phyloP scores from a whole-genome alignment of 2,113 vertebrate species.

The Gymnorhina tibicen region DNA sequence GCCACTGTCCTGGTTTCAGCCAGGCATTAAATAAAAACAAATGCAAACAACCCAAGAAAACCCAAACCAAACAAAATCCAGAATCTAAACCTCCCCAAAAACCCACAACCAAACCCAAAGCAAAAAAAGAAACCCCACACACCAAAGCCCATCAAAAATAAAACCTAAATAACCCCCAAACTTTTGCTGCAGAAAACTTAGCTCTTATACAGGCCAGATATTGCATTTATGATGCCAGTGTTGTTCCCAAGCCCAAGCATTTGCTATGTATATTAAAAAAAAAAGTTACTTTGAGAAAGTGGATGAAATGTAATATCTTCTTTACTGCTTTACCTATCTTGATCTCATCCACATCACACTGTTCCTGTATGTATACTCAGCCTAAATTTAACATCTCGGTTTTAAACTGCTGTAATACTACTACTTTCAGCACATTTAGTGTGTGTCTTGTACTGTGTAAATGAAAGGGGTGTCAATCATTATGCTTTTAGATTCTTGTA shows the following conservation, averaged over 20 bases:
- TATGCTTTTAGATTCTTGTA: neutral
- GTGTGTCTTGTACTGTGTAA: neutral
- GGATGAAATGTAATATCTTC: neutral
- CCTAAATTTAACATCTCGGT: neutral
- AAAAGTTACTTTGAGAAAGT: neutral
- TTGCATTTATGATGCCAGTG: neutral
- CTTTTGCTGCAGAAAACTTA: neutral
- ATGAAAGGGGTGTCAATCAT: neutral
- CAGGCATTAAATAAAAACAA: neutral
- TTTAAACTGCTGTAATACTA: neutral
- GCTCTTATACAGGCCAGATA: neutral
- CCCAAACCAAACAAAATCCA: neutral
- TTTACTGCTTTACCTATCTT: neutral
- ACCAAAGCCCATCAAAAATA: neutral
- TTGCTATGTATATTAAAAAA: neutral
- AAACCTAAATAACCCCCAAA: neutral
- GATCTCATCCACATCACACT: neutral
- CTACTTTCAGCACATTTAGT: neutral
- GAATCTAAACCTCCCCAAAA: neutral
- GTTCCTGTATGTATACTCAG: neutral
- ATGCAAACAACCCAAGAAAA: neutral
- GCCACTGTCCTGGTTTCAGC: neutral
- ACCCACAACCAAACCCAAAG: rapidly evolving
- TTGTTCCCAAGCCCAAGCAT: neutral
- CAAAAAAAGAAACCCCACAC: too few relatives aligned